A percentile compares a stretch with the other conserved stretches of the same genome.
phyloP scores from a whole-genome alignment of 2,888 invertebrate species.

The Ypsolopha sequella region DNA sequence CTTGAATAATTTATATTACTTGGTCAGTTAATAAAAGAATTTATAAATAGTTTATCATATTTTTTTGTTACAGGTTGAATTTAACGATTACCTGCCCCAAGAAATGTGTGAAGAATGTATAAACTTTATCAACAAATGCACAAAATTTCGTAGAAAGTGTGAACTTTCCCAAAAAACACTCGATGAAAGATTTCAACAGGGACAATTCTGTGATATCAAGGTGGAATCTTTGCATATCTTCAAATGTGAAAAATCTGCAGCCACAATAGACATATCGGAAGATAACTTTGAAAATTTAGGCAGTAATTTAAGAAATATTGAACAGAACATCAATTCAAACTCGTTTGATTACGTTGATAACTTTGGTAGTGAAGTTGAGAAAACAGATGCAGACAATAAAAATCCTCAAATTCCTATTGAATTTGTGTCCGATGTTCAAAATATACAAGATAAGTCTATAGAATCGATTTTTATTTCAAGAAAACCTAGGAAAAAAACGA shows the following conservation, averaged over 20 bases:
- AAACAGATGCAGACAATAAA: neutral
- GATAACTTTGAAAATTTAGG: conserved; percentile 5
- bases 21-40: no score
- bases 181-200: conserved; percentile 11
- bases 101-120: conserved; percentile 25
- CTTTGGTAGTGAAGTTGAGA: neutral
- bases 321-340: neutral
- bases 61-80: conserved; percentile 20
- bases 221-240: conserved; percentile 5
- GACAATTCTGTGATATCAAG: conserved; percentile 9
- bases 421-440: conserved; percentile 1
- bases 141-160: conserved; percentile 25
- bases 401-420: neutral
- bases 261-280: conserved; percentile 22
- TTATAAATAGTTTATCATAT: neutral
- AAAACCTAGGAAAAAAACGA: neutral
- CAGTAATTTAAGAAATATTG: conserved; percentile 1
- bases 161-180: conserved; percentile 18
- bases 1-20: no score
- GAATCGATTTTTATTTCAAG: neutral
- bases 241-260: conserved; percentile 7
- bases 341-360: neutral
- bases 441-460: neutral
- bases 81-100: conserved; percentile 23
- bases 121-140: conserved; percentile 20